Percentiles rank a stretch among this genome's conserved stretches.
Evolutionary conservation across 2,888 invertebrate genomes (phyloP).

Genomic region (Bombylius major): DNA sequence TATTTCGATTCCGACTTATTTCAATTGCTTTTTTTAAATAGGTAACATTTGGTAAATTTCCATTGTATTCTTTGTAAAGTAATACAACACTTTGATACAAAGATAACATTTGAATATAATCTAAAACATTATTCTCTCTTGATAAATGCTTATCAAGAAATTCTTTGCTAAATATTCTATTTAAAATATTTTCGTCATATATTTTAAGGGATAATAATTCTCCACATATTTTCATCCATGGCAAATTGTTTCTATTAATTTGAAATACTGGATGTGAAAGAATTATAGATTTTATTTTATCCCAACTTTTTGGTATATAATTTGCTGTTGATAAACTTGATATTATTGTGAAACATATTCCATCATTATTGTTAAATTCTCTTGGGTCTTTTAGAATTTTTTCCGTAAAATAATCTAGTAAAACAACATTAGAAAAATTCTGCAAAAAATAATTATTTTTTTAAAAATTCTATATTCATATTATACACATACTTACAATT

Average conservation of each 20-base stretch:
- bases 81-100: slow-evolving; percentile 44
- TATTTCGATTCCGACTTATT: background rate
- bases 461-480: background rate
- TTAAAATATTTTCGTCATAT: slow-evolving; percentile 43
- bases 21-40: slow-evolving; percentile 33
- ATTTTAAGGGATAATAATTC: slow-evolving; percentile 46
- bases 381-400: slow-evolving; percentile 36
- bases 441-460: slow-evolving; percentile 23
- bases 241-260: slow-evolving; percentile 34
- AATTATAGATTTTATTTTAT: slow-evolving; percentile 36
- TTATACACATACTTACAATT: slow-evolving; percentile 39
- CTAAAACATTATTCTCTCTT: slow-evolving; percentile 34
- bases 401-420: slow-evolving; percentile 46
- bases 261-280: slow-evolving; percentile 34
- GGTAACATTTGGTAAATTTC: slow-evolving; percentile 35
- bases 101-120: slow-evolving; percentile 40
- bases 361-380: slow-evolving; percentile 33
- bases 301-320: slow-evolving; percentile 48
- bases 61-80: slow-evolving; percentile 36
- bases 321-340: slow-evolving; percentile 46
- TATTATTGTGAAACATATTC: slow-evolving; percentile 40
- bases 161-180: slow-evolving; percentile 39
- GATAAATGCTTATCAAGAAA: slow-evolving; percentile 37
- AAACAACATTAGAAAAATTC: slow-evolving; percentile 44
- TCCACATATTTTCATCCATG: slow-evolving; percentile 43